Evolutionary conservation across 1,140 invertebrate genomes (phyloP).

Genomic region (Harpegnathos saltator): DNA sequence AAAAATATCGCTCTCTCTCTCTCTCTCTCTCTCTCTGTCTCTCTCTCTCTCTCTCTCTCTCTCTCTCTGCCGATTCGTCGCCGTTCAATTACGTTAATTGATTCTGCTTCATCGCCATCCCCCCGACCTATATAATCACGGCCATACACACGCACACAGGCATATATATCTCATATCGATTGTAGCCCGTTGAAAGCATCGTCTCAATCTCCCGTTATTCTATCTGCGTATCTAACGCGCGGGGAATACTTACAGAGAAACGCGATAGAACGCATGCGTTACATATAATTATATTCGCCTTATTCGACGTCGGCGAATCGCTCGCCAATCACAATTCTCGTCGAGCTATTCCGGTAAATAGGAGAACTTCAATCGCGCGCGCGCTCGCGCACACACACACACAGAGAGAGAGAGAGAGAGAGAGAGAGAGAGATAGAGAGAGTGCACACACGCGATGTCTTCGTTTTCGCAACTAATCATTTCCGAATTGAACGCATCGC

Average conservation of each 20-base stretch:
- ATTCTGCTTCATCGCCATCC: slow-evolving; percentile 9
- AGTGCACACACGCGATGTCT: no score
- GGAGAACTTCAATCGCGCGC: not conserved
- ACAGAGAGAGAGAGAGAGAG: no score
- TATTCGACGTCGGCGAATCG: not conserved
- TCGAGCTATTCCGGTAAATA: slow-evolving; percentile 1
- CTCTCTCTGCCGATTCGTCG: not conserved
- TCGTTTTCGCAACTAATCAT: no score
- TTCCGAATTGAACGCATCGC: no score
- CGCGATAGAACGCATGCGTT: not conserved
- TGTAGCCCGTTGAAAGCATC: slow-evolving; percentile 31
- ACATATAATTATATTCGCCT: slow-evolving; percentile 9
- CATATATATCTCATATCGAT: slow-evolving; percentile 45
- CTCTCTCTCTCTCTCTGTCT: no score
- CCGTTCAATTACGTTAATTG: slow-evolving; percentile 50
- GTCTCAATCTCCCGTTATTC: slow-evolving; percentile 21
- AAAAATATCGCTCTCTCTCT: slow-evolving; percentile 45
- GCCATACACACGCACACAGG: no score
- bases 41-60: no score
- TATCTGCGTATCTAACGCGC: not conserved
- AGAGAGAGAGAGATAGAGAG: no score
- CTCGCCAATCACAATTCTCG: not conserved
- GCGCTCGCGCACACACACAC: no score
- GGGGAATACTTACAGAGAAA: slow-evolving; percentile 10
- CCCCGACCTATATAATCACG: slow-evolving; percentile 38